Evolutionary conservation across 1,140 invertebrate genomes (phyloP), one percentile per base, ranked within the genome.

Genomic region (Panulirus ornatus): DNA sequence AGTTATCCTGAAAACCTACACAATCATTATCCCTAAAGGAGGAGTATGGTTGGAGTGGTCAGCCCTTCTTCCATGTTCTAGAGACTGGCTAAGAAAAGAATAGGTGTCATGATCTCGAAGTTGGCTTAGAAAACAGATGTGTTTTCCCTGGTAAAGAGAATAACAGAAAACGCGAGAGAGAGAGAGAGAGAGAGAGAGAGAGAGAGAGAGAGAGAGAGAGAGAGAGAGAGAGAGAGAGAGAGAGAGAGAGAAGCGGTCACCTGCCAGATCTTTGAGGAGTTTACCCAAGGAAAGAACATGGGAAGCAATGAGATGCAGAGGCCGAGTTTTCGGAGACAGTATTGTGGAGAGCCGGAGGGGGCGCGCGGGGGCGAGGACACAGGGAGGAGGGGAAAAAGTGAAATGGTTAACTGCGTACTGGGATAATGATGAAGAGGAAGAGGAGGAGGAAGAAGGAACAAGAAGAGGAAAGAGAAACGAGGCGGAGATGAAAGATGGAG

Each of bases 121-220:
- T n/a, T n/a, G n/a, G n/a, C n/a, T n/a, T n/a, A n/a, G n/a, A n/a
- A n/a, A n/a, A n/a, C n/a, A n/a, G n/a, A n/a, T n/a, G n/a, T n/a
- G n/a, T n/a, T n/a, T n/a, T n/a, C n/a, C n/a, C n/a, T n/a, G n/a
- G n/a, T n/a, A n/a, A n/a, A n/a, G 70, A 27, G 75, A 14, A 78
- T 8, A 42, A 27, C 5, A 27, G 40, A 78, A 36, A 27, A 42
- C 8, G n/a, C n/a, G n/a, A n/a, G n/a, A n/a, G n/a, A n/a, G n/a
- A n/a, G n/a, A n/a, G n/a, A n/a, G n/a, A n/a, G 75, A 40, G 75
- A 78, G 40, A 42, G 27, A 78, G 38, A 14, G 75, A 42, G 40
- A 78, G 14, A 78, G 75, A 78, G 75, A 42, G 40, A 38, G 14
- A 40, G 40, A 42, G 27, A n/a, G 63, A n/a, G 63, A 22, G 34